Evolutionary conservation across 2,113 vertebrate genomes (phyloP), one percentile per base, ranked within the genome.

Genomic region (Hemibagrus wyckioides): DNA sequence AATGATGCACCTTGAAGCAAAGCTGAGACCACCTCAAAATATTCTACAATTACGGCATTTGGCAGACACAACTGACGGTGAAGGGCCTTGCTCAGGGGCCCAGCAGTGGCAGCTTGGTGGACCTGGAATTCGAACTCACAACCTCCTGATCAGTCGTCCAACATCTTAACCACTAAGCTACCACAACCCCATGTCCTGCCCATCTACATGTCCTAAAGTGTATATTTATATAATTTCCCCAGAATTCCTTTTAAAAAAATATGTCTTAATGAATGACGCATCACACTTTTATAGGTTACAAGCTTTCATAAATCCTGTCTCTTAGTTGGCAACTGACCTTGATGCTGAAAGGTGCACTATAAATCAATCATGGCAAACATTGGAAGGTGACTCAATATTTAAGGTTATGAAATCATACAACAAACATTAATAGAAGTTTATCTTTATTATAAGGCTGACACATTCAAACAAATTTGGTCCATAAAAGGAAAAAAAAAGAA

Each of bases 401-500:
- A 17, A 6, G 36, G 7, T 54, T 80, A 57, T 81, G 2, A 81
- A 39, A 50, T 52, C 14, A 54, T 17, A 44, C 82, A 57, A 76
- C 19, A 23, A 79, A 33, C 41, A 50, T 89, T 50, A 71, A 88
- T 93, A 94, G 92, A 92, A 94, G 92, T 91, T 93, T 85, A 90
- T 90, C 93, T 96, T 96, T 96, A 96, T 94, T 95, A 94, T 94
- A 95, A 90, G 86, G 89, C 84, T 83, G 87, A 89, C 93, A 95
- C 93, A 94, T 93, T 94, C 92, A 95, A 94, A 95, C 93, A 95
- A 90, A 91, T 95, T 96, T 95, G 95, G 95, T 96, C 95, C 95
- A 94, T 93, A 91, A 94, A 94, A 93, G 54, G 75, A 75, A 75
- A 50, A 71, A 41, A 73, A 63, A 28, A 57, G 56, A 8, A 56